These are phyloP conservation scores for Laspeyria flexula DNA, from an alignment of 2,888 invertebrate genomes.

Conservation along the genomic window DNA sequence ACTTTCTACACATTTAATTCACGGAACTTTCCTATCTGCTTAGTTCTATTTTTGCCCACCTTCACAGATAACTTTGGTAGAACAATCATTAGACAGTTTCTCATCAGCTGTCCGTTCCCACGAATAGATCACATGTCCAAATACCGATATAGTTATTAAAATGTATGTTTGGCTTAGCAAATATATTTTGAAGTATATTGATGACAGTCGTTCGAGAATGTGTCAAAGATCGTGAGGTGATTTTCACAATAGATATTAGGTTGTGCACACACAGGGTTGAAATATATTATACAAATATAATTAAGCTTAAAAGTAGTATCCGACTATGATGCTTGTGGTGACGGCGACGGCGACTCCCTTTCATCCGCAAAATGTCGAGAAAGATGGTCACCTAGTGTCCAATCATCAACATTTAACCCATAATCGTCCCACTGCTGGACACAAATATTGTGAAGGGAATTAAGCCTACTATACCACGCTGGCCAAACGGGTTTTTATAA, in stretches of 20 bases:
- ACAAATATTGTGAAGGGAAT: too few relatives aligned
- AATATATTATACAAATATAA: not conserved
- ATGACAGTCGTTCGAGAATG: slow-evolving; percentile 56
- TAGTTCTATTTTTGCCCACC: not conserved
- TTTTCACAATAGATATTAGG: slow-evolving; percentile 53
- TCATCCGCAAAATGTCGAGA: too few relatives aligned
- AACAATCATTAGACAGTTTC: slow-evolving; percentile 39
- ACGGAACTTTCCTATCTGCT: not conserved
- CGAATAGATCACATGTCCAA: slow-evolving; percentile 45
- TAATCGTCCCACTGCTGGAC: too few relatives aligned
- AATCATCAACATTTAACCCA: too few relatives aligned
- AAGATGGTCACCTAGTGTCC: too few relatives aligned
- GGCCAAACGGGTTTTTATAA: too few relatives aligned
- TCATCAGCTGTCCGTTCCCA: slow-evolving; percentile 43
- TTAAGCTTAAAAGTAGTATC: too few relatives aligned
- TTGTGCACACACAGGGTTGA: slow-evolving; percentile 42
- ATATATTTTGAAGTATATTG: slow-evolving; percentile 62
- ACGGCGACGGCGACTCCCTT: too few relatives aligned
- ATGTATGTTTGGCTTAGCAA: slow-evolving; percentile 58
- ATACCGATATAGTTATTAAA: slow-evolving; percentile 61
- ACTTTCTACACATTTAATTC: not conserved
- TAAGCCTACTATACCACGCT: too few relatives aligned
- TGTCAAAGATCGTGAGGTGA: slow-evolving; percentile 63
- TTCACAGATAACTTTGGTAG: not conserved
- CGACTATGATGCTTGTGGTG: too few relatives aligned